Conservation (phyloP, 2,797 vertebrate species). For the Bradypus variegatus region DNA sequence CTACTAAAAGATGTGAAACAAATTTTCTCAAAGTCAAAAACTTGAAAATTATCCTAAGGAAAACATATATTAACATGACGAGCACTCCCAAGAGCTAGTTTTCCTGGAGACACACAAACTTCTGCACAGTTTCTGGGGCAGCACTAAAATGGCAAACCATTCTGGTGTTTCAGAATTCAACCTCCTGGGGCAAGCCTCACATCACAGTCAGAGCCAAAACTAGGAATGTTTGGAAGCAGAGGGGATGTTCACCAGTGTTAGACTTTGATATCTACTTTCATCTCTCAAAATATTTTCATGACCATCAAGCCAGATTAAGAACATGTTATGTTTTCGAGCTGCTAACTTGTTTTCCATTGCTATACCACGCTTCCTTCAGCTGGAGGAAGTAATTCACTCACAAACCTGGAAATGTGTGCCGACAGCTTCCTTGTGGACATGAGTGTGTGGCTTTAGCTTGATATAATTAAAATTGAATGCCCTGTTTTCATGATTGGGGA, state of each 20-base stretch:
- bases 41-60: neutral
- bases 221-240: neutral
- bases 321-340: neutral
- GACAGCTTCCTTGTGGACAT: neutral
- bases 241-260: neutral
- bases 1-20: neutral
- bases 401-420: neutral
- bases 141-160: neutral
- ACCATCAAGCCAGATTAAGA: neutral
- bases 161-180: neutral
- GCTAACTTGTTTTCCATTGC: neutral
- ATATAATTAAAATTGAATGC: neutral
- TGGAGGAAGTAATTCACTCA: neutral
- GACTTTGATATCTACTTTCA: neutral
- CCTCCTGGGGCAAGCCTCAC: neutral
- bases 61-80: neutral
- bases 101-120: neutral
- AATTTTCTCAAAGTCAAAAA: conserved; percentile 20
- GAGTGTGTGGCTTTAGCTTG: neutral
- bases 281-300: neutral
- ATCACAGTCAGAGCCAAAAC: neutral
- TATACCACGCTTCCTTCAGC: neutral
- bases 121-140: neutral
- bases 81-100: neutral
- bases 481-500: neutral